Evolutionary conservation across 2,888 invertebrate genomes (phyloP).

Genomic region (Dascillus cervinus): DNA sequence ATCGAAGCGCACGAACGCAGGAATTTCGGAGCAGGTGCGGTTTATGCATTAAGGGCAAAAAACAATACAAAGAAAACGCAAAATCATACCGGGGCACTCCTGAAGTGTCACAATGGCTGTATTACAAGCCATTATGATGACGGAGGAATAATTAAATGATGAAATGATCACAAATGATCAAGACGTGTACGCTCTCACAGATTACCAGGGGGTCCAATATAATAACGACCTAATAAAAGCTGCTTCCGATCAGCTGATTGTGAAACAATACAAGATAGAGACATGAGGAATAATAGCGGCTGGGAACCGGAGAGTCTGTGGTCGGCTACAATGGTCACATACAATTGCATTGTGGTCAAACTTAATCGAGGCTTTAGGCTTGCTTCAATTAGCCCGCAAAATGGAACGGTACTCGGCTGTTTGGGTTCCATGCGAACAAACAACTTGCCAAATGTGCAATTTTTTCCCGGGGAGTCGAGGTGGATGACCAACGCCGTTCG

Average conservation of each 20-base stretch:
- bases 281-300: slow-evolving; percentile 16
- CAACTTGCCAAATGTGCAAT: no score
- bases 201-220: slow-evolving; percentile 8
- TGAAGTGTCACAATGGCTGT: no score
- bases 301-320: slow-evolving; percentile 21
- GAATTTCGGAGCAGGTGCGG: no score
- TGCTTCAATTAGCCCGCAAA: slow-evolving; percentile 17
- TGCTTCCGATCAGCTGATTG: slow-evolving; percentile 17
- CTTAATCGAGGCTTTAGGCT: slow-evolving; percentile 23
- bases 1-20: no score
- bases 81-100: no score
- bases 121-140: no score
- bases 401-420: slow-evolving; percentile 15
- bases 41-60: no score
- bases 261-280: slow-evolving; percentile 22
- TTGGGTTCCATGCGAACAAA: no score
- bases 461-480: no score
- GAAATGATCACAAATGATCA: slow-evolving; percentile 5
- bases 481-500: no score
- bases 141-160: no score
- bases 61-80: no score
- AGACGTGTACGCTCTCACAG: slow-evolving; percentile 13
- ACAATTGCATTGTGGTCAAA: slow-evolving; percentile 24
- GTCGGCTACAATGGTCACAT: slow-evolving; percentile 18
- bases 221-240: slow-evolving; percentile 19